Base-by-base conservation (phyloP, 2,797 vertebrate genomes). In the Acridotheres tristis region DNA sequence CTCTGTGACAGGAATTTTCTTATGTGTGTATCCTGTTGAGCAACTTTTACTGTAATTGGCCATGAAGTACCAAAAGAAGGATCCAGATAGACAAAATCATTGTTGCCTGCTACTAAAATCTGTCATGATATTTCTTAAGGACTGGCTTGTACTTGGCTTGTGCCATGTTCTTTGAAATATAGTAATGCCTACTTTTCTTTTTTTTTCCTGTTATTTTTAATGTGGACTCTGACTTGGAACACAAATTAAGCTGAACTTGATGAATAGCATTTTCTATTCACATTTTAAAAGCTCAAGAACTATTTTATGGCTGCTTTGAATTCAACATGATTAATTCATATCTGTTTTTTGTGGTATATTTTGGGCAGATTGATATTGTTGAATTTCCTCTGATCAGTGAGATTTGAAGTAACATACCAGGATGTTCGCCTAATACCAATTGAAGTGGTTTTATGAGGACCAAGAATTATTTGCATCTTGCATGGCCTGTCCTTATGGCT, bases 1-100 rank as follows among this genome's bases (percentile, higher is more conserved):
- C 98, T 98, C 97, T 98, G 97, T 98, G 98, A 99, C 98, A 98
- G 98, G 97, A 97, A 98, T 98, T 92, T 96, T 94, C 88, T 90
- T 96, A 85, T 82, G 23, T 85, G 59, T 92, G 94, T 95, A 94
- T 97, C 96, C 96, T 96, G 89, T 97, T 96, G 97, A 96, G 94
- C 96, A 96, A 96, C 95, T 96, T 96, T 90, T 95, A 92, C 95
- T 9, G 68, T 96, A 97, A 97, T 97, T 98, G 97, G 97, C 97
- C 95, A 87, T 78, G 73, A 89, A 93, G 86, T 90, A 96, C 96
- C 93, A 94, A 87, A 97, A 94, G 86, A 95, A 95, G 94, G 93
- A 88, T 95, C 92, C 91, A 93, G 94, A 90, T 96, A 97, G 95
- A 97, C 92, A 96, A 96, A 94, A 91, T 88, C 88, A 83, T 91